phyloP scores from a whole-genome alignment of 2,113 vertebrate species.

The Dendrocopos noguchii region DNA sequence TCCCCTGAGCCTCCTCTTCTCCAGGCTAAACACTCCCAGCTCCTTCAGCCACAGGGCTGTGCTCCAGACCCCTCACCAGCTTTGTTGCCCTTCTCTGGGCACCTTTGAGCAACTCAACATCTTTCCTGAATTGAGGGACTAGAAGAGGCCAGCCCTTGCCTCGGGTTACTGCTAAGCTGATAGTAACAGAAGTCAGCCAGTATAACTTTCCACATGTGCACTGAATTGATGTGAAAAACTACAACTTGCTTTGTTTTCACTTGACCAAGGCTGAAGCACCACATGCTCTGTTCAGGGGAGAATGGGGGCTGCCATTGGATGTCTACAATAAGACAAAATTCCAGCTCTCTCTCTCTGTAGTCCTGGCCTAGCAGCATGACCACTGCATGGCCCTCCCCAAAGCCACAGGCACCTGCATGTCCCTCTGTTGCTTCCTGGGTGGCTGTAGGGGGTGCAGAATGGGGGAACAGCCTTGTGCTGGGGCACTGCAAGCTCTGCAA shows the following conservation, averaged over 20 bases:
- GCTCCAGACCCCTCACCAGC: no score
- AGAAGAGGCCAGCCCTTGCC: neutral
- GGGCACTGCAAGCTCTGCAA: neutral
- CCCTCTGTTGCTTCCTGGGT: neutral
- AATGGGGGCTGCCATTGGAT: accelerated
- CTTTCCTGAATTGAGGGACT: no score
- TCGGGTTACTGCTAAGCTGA: neutral
- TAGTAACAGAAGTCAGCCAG: neutral
- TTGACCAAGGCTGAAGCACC: neutral
- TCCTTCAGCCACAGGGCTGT: no score
- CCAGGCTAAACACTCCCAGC: no score
- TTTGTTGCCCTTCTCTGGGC: no score
- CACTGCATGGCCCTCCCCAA: neutral
- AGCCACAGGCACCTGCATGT: neutral
- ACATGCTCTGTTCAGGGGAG: neutral
- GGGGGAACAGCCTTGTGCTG: neutral
- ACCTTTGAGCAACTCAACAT: no score
- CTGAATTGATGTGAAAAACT: neutral
- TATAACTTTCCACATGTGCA: neutral
- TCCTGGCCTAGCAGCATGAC: accelerated
- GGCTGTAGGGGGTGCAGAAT: neutral
- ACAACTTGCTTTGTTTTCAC: neutral
- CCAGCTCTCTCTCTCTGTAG: neutral
- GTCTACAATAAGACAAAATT: neutral
- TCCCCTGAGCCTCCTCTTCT: no score